phyloP scores from a whole-genome alignment of 2,888 invertebrate genomes.

The Pterostichus niger region DNA sequence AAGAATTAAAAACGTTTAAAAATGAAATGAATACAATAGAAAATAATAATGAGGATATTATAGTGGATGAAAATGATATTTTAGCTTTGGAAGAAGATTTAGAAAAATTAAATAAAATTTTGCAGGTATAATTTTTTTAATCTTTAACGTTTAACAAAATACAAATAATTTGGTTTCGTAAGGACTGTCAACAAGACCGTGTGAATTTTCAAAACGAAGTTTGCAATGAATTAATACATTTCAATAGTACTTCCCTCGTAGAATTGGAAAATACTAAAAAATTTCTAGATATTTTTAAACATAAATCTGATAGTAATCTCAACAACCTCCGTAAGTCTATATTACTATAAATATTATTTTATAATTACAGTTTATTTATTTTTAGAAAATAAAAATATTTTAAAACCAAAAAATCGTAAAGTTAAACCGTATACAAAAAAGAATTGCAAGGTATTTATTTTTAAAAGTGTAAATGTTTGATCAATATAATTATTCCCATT shows the following conservation, averaged over 20 bases:
- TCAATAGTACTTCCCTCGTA: neutral
- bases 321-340: neutral
- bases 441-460: slow-evolving; percentile 7
- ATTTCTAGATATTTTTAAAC: slow-evolving; percentile 25
- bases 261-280: slow-evolving; percentile 34
- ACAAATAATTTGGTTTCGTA: slow-evolving; percentile 4
- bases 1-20: slow-evolving; percentile 32
- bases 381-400: neutral
- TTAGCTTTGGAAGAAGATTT: neutral
- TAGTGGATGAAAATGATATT: neutral
- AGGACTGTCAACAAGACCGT: slow-evolving; percentile 15
- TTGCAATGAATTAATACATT: neutral
- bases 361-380: slow-evolving; percentile 2
- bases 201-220: slow-evolving; percentile 22
- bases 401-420: slow-evolving; percentile 1
- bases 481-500: slow-evolving; percentile 25
- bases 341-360: neutral
- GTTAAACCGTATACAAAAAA: neutral
- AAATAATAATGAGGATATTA: neutral
- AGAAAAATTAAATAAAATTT: slow-evolving; percentile 4
- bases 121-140: slow-evolving; percentile 10
- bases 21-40: slow-evolving; percentile 20
- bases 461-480: slow-evolving; percentile 8
- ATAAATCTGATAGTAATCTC: slow-evolving; percentile 12
- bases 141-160: neutral